Conservation (phyloP, 2,888 invertebrate species). For the Adineta ricciae region DNA sequence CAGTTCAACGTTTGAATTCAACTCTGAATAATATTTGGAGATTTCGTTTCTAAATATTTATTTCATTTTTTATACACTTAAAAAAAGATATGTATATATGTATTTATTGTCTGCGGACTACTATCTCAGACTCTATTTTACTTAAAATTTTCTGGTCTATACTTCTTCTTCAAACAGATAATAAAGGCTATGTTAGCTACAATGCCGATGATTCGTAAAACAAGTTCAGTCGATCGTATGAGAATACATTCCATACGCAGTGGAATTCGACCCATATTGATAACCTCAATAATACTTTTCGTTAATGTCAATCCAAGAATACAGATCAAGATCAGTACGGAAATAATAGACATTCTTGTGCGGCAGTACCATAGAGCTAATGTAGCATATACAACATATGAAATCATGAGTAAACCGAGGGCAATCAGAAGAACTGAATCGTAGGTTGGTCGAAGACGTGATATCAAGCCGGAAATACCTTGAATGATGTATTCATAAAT, state of each 20-base stretch:
- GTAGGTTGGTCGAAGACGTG: not conserved
- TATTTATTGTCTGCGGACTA: not conserved
- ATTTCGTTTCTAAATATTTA: not conserved
- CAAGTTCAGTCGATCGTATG: not conserved
- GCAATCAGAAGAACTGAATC: not conserved
- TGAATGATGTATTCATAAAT: conserved; percentile 1
- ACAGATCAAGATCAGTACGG: not conserved
- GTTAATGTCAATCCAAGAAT: not conserved
- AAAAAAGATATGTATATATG: not conserved
- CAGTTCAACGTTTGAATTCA: not conserved
- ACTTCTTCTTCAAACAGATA: not conserved
- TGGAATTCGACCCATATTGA: not conserved
- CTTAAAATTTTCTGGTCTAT: not conserved
- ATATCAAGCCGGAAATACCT: not conserved
- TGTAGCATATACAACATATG: not conserved
- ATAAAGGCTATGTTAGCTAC: not conserved
- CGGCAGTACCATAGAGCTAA: not conserved
- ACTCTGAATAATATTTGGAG: too few relatives aligned
- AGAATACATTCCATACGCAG: not conserved
- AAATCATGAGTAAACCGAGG: not conserved
- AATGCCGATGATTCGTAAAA: not conserved
- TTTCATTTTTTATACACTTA: not conserved
- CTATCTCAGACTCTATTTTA: too few relatives aligned
- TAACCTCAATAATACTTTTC: not conserved
- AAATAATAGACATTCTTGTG: not conserved